Evolutionary conservation across 2,113 vertebrate genomes (phyloP), one percentile per base, ranked within the genome.

Genomic region (Callithrix jacchus): DNA sequence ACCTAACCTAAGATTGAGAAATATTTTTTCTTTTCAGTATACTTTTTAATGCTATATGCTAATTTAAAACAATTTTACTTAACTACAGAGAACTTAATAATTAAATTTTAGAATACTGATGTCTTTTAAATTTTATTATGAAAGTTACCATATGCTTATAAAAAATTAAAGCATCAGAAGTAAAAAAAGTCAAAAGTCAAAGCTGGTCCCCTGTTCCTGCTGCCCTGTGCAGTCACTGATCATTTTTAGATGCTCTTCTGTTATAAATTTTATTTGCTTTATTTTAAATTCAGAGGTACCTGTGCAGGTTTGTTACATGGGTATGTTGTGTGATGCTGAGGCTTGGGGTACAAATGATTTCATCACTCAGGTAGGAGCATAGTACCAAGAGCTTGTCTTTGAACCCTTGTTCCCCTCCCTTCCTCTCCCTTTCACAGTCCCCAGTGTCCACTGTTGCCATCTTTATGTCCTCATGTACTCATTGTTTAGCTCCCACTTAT

Each of bases 41-140:
- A 27, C 21, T 20, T 91, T 88, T 89, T 87, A 16, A 61, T 11
- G 27, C 32, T 81, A 17, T 4, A 23, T 83, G 87, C 76, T 81
- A 84, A 92, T 61, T 91, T 91, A 90, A 96, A 96, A 85, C 61
- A 70, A 49, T 80, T 96, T 94, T 81, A 87, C 30, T 83, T 49
- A 76, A 32, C 35, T 92, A 68, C 20, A 42, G 47, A 96, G n/a
- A 86, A 92, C 49, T 54, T 90, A 64, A 61, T 90, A 58, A 49
- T 89, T 93, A 6, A 76, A 61, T 93, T 93, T 52, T 96, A 93
- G 40, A 88, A 49, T 91, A 58, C 49, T 35, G 52, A 32, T 88
- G 47, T 47, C 54, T 80, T 96, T 77, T 94, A 61, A 87, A 42
- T 89, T 96, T 52, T 91, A n/a, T 93, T 71, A 30, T 82, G 40